These are phyloP conservation scores for Phylloscopus trochiloides DNA, from an alignment of 2,113 vertebrate species.

Conservation along the genomic window DNA sequence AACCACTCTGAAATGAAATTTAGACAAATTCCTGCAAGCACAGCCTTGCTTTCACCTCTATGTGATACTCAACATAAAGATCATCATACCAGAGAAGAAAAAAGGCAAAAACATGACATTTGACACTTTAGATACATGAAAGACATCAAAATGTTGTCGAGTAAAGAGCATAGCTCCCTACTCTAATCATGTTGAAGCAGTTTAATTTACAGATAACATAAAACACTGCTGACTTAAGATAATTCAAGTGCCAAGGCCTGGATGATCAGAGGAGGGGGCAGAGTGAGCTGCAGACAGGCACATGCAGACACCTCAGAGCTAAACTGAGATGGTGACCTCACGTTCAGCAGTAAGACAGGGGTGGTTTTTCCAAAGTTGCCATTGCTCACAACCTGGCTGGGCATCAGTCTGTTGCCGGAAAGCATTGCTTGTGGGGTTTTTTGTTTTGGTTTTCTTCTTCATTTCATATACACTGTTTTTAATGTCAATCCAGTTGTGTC, in stretches of 20 bases:
- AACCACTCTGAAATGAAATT: not conserved
- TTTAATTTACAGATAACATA: slow-evolving; percentile 55
- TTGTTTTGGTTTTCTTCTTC: not conserved
- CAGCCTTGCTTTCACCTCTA: not conserved
- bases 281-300: not conserved
- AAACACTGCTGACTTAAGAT: slow-evolving; percentile 4
- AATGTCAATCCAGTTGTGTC: not conserved
- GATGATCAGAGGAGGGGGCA: not conserved
- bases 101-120: not conserved
- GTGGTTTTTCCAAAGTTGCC: not conserved
- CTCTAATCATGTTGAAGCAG: not conserved
- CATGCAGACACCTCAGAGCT: not conserved
- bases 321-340: not conserved
- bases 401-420: not conserved
- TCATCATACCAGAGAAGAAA: not conserved
- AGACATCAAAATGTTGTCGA: not conserved
- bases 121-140: not conserved
- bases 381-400: not conserved
- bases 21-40: not conserved
- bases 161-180: not conserved
- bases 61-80: not conserved
- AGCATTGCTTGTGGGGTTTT: not conserved
- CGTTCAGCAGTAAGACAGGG: not conserved
- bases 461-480: not conserved
- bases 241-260: slow-evolving; percentile 1